These are phyloP conservation scores for Coracopsis vasa DNA, from an alignment of 2,113 vertebrate genomes.

Conservation along the genomic window DNA sequence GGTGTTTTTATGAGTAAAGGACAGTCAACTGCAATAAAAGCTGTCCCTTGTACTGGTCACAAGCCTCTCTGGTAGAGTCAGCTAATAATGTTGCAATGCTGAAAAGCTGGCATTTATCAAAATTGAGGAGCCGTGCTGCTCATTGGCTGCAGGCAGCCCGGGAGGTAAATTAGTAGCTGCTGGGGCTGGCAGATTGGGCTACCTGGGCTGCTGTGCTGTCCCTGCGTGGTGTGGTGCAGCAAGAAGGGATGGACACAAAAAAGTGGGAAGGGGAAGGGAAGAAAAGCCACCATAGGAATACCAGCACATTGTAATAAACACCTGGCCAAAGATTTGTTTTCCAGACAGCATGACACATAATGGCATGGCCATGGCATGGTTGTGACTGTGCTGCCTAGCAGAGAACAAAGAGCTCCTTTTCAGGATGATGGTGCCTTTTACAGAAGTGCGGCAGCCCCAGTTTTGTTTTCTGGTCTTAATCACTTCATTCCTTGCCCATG, in stretches of 20 bases:
- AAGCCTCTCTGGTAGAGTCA: background rate
- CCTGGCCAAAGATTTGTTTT: background rate
- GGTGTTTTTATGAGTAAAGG: background rate
- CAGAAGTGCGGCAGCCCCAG: fast-evolving
- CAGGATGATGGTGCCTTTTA: background rate
- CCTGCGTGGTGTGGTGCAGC: fast-evolving
- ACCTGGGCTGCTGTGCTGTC: too few relatives aligned
- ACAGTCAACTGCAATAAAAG: background rate
- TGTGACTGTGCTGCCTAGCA: background rate
- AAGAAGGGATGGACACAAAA: background rate
- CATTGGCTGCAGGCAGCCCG: fast-evolving
- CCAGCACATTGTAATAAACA: background rate
- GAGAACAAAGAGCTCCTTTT: constrained; percentile 23
- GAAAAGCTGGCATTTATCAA: background rate
- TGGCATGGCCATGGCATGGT: fast-evolving
- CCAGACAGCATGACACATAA: fast-evolving
- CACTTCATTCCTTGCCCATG: background rate
- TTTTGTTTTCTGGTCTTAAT: background rate
- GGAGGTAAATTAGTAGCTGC: background rate
- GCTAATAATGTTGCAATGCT: background rate
- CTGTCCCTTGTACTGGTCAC: background rate
- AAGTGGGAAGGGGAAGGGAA: background rate
- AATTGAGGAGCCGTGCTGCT: background rate
- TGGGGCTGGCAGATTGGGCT: background rate
- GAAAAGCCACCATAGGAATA: background rate